Base-by-base conservation (phyloP, 1,140 invertebrate genomes). In the Ctenoplectra terminalis region DNA sequence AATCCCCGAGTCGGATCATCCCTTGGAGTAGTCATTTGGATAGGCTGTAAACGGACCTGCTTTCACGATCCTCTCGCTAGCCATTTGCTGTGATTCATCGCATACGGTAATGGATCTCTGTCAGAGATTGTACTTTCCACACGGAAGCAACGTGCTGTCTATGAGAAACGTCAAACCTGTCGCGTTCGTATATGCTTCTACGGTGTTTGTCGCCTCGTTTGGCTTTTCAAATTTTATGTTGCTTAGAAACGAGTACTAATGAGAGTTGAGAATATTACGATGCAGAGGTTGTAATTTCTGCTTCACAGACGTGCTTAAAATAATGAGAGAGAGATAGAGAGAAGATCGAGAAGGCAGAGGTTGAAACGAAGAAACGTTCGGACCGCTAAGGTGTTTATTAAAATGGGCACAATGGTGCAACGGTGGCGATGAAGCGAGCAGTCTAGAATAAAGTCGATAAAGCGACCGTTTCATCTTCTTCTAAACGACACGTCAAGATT, bases 401-500 rank as follows among this genome's bases (percentile, higher is more conserved):
- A 69, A 50, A 50, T 13, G 37, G n/a, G 20, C 8, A 61, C 40
- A 67, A 67, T 67, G 66, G 58, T 15, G 29, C 50, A 3, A 23
- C 17, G 50, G 50, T 7, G 11, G 23, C n/a, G n/a, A n/a, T 34
- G n/a, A 50, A 69, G 46, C 7, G 29, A 20, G 6, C n/a, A 29
- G 9, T 5, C 7, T 37, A 23, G 20, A 48, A 50, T 13, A 11
- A 34, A 40, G n/a, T n/a, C 23, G 61, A 64, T 64, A 64, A 64
- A 26, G 13, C 61, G 20, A 31, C 26, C 46, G 29, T 69, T 69
- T 69, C 29, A 69, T 69, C 66, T 50, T 69, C 43, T 7, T 50
- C 43, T 15, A 23, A 29, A 69, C 29, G 66, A 50, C 15, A 46
- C 43, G 66, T 69, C 66, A 69, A 50, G 66, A 69, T 69, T 69